Evolutionary conservation across 2,113 vertebrate species (phyloP).

Genomic region (Protobothrops mucrosquamatus): DNA sequence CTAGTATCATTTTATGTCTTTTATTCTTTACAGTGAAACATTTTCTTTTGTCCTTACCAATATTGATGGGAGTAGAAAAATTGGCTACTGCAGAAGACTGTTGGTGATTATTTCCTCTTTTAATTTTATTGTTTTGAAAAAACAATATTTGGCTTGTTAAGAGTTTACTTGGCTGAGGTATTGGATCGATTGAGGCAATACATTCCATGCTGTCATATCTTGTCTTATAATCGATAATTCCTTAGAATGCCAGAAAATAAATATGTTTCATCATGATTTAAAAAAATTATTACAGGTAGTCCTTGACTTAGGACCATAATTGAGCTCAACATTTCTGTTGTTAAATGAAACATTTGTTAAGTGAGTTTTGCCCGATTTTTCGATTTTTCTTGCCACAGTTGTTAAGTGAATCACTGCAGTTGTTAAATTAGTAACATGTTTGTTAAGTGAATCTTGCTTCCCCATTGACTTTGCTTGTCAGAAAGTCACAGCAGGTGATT

Average conservation of each 20-base stretch:
- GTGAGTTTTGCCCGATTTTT: too few species aligned
- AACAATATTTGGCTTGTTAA: not conserved
- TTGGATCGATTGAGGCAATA: not conserved
- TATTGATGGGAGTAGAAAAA: conserved; percentile 89
- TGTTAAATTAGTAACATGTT: too few species aligned
- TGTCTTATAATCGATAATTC: not conserved
- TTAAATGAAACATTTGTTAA: too few species aligned
- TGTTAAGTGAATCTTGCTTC: too few species aligned
- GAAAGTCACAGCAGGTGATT: too few species aligned
- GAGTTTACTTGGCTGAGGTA: not conserved
- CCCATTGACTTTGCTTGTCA: too few species aligned
- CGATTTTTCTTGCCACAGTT: too few species aligned
- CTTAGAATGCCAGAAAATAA: not conserved
- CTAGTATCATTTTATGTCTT: not conserved
- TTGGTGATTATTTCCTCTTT: conserved; percentile 74
- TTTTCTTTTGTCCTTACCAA: conserved; percentile 97
- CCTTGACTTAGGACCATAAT: too few species aligned
- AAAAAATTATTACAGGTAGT: not conserved
- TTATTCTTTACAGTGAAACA: conserved; percentile 81
- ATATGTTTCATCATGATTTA: not conserved
- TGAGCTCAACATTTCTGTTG: too few species aligned
- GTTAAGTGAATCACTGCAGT: too few species aligned
- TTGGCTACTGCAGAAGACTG: conserved; percentile 92
- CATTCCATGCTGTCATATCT: not conserved
- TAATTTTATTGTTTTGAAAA: not conserved